Base-by-base conservation (phyloP, 2,797 vertebrate genomes). In the Oreonectes daqikongensis region DNA sequence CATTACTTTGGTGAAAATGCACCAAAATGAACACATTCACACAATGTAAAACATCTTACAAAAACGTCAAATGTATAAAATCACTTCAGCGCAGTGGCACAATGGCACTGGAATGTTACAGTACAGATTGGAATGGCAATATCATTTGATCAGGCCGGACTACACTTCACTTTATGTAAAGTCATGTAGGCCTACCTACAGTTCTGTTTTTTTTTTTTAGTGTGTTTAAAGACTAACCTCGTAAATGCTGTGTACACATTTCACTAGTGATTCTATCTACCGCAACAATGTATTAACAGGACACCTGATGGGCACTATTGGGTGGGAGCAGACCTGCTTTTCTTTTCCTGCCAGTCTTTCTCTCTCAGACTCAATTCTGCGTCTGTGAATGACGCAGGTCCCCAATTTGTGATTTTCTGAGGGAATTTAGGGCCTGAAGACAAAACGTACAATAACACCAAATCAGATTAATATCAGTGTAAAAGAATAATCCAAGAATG, bases 401-500 rank as follows among this genome's bases (percentile, higher is more conserved):
- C 97, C 97, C 97, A 98, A 89, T 99, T 95, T 46, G 96, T 98
- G 88, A 98, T 95, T 53, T 92, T 84, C 78, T 91, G 91, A 60
- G 92, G 93, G 20, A 91, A 95, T 87, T 96, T 98, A 14, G 94
- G 91, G 63, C 97, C 97, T 99, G 85, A 66, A 35, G 87, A 59
- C 1, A 22, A n/a, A 66, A 55, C 3, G 63, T 7, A 76, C 66
- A 30, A 24, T 3, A 28, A 2, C 18, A 20, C 55, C 8, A 38
- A 6, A 22, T n/a, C n/a, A n/a, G n/a, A n/a, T 24, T 9, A 7
- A 50, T 18, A 46, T 46, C 14, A 18, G 15, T 46, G 4, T 46
- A 10, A 10, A 35, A 35, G 35, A 35, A 9, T 35, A 35, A 9
- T 35, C 14, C 15, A 42, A 32, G 60, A 22, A 40, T 53, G 5